Percentiles rank a stretch among this genome's conserved stretches.
Evolutionary conservation across 2,113 vertebrate genomes (phyloP).

Genomic region (Anoura caudifer): DNA sequence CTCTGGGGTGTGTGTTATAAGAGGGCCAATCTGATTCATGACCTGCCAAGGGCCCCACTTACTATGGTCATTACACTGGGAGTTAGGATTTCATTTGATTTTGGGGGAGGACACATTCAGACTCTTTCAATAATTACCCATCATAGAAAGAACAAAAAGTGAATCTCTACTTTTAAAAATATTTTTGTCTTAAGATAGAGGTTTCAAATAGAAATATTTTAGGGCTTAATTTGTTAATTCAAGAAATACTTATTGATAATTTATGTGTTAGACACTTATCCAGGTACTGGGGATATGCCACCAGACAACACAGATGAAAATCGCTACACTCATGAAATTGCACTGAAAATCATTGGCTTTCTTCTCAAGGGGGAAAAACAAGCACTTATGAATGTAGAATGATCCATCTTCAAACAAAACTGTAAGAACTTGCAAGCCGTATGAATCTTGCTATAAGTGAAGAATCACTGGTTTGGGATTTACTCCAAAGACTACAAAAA

Average conservation of each 20-base stretch:
- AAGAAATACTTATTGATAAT: not conserved
- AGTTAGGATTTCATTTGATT: not conserved
- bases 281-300: not conserved
- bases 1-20: not conserved
- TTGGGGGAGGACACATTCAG: not conserved
- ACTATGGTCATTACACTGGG: not conserved
- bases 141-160: not conserved
- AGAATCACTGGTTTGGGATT: not conserved
- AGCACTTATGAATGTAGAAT: not conserved
- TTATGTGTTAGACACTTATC: not conserved
- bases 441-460: not conserved
- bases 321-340: not conserved
- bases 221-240: not conserved
- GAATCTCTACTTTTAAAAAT: not conserved
- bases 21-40: not conserved
- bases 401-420: not conserved
- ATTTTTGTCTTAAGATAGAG: not conserved
- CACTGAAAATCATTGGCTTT: not conserved
- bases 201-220: not conserved
- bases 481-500: not conserved
- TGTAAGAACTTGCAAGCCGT: not conserved
- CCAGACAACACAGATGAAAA: not conserved
- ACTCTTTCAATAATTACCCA: not conserved
- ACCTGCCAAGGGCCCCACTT: not conserved
- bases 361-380: fast-evolving